Conservation (phyloP, 2,888 invertebrate genomes). For the Pterobdella sp. region DNA sequence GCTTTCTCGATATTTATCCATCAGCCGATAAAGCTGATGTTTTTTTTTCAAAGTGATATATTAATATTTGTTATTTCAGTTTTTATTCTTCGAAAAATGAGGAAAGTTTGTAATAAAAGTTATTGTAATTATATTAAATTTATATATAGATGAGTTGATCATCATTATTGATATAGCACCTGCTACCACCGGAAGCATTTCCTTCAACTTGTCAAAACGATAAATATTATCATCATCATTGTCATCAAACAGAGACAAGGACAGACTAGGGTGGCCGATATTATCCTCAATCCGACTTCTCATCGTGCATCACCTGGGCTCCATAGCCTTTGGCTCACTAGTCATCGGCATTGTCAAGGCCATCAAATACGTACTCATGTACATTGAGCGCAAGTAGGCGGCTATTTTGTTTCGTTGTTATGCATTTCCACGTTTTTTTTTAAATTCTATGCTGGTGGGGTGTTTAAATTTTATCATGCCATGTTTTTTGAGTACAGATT, state of each 20-base stretch:
- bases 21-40: too few relatives aligned
- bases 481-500: too few relatives aligned
- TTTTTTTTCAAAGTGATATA: too few relatives aligned
- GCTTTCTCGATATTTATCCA: too few relatives aligned
- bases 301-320: constrained; percentile 50
- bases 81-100: too few relatives aligned
- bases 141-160: too few relatives aligned
- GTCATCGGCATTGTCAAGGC: constrained; percentile 51
- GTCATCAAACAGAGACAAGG: constrained; percentile 43
- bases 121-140: too few relatives aligned
- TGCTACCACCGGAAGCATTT: not conserved
- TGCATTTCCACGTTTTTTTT: too few relatives aligned
- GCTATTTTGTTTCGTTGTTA: not conserved
- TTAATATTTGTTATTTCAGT: too few relatives aligned
- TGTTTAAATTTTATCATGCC: too few relatives aligned
- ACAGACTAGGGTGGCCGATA: constrained; percentile 42
- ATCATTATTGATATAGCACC: not conserved
- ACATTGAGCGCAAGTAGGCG: constrained; percentile 51
- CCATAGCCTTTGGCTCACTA: constrained; percentile 52
- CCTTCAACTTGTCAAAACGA: not conserved
- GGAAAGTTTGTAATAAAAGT: too few relatives aligned
- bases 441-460: too few relatives aligned
- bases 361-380: constrained; percentile 52
- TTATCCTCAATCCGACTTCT: constrained; percentile 43
- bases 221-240: constrained; percentile 5